These are phyloP conservation scores for Trachymyrmex cornetzi DNA, from an alignment of 1,140 invertebrate species.

Conservation along the genomic window DNA sequence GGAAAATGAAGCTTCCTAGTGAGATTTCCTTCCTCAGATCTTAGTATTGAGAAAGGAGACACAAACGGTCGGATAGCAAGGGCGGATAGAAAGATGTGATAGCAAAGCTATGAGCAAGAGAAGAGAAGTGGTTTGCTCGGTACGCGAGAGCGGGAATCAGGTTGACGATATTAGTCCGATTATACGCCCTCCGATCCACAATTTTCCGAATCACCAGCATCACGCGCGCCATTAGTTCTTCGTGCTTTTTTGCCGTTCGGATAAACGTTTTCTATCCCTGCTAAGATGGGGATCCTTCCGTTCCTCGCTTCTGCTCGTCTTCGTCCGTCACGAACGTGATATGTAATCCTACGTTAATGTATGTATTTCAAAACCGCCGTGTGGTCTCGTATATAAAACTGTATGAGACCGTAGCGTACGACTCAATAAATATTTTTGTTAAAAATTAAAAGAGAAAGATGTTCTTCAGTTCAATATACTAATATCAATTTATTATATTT, in stretches of 20 bases:
- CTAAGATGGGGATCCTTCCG: neutral
- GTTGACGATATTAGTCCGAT: slow-evolving; percentile 80
- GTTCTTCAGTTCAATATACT: neutral
- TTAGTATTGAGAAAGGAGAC: slow-evolving; percentile 61
- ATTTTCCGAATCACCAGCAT: slow-evolving; percentile 81
- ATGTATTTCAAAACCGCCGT: slow-evolving; percentile 69
- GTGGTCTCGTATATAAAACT: slow-evolving; percentile 76
- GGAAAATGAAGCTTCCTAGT: slow-evolving; percentile 82
- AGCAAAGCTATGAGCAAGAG: neutral
- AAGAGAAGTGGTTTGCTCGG: slow-evolving; percentile 39
- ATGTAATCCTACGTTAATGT: slow-evolving; percentile 70
- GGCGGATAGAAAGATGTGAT: neutral
- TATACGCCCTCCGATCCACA: slow-evolving; percentile 78
- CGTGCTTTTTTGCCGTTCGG: slow-evolving; percentile 66
- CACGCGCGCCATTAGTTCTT: slow-evolving; percentile 78
- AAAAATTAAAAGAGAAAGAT: neutral
- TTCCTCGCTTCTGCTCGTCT: neutral
- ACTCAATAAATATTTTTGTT: slow-evolving; percentile 3
- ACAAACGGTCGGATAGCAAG: neutral
- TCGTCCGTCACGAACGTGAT: neutral
- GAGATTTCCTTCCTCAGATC: slow-evolving; percentile 78
- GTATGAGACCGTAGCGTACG: slow-evolving; percentile 64
- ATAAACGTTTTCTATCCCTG: slow-evolving; percentile 47
- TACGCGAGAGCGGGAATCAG: slow-evolving; percentile 62
- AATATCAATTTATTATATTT: slow-evolving; percentile 12